Evolutionary conservation across 2,888 invertebrate species (phyloP).

Genomic region (Itoplectis maculator): DNA sequence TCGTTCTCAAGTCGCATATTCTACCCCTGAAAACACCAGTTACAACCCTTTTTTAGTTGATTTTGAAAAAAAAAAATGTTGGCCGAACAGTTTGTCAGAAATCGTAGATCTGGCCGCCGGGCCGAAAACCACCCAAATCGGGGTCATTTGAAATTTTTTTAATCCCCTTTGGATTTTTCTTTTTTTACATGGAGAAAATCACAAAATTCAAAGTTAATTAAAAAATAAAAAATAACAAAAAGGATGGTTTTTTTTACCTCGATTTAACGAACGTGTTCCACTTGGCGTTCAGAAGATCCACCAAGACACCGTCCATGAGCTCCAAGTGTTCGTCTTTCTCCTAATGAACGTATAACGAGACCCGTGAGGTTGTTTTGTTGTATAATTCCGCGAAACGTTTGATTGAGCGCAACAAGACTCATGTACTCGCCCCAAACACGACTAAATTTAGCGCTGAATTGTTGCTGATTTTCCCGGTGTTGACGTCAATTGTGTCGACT

Average conservation of each 20-base stretch:
- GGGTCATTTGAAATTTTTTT: too few relatives aligned
- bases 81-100: too few relatives aligned
- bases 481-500: slow-evolving; percentile 97
- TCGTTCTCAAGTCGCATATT: too few relatives aligned
- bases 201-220: background rate
- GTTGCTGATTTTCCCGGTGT: slow-evolving; percentile 96
- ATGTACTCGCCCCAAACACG: slow-evolving; percentile 96
- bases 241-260: slow-evolving; percentile 81
- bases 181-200: too few relatives aligned
- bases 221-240: too few relatives aligned
- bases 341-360: slow-evolving; percentile 84
- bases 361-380: background rate
- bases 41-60: too few relatives aligned
- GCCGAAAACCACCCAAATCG: too few relatives aligned
- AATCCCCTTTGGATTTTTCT: too few relatives aligned
- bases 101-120: too few relatives aligned
- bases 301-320: slow-evolving; percentile 96
- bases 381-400: background rate
- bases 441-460: slow-evolving; percentile 98
- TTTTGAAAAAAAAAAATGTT: too few relatives aligned
- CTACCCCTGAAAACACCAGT: too few relatives aligned
- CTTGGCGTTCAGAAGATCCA: slow-evolving; percentile 97
- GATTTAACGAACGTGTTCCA: slow-evolving; percentile 99
- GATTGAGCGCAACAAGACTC: background rate
- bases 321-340: slow-evolving; percentile 98